Conservation (phyloP, 1,140 invertebrate genomes). For the Oryctes rhinoceros region DNA sequence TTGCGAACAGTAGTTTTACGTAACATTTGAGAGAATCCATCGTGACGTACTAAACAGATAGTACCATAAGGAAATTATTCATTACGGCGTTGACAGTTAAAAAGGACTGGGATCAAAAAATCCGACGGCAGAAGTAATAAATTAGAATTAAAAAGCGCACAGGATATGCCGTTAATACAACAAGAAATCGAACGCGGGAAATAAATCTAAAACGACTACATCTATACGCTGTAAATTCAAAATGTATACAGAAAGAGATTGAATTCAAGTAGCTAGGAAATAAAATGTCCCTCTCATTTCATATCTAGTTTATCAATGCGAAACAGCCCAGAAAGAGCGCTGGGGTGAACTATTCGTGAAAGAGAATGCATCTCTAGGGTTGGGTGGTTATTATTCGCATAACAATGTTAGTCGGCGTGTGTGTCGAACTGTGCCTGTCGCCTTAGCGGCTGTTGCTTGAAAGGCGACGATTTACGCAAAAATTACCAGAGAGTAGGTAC, state of each 20-base stretch:
- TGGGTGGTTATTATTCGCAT: constrained; percentile 9
- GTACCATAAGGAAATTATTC: background rate
- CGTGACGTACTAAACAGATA: background rate
- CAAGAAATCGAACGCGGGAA: background rate
- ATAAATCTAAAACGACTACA: background rate
- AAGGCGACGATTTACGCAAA: constrained; percentile 9
- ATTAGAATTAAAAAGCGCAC: background rate
- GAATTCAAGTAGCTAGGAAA: background rate
- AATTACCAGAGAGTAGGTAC: constrained; percentile 1
- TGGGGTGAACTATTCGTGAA: background rate
- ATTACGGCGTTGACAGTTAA: background rate
- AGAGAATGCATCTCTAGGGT: constrained; percentile 13
- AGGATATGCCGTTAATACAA: background rate
- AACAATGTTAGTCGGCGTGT: background rate
- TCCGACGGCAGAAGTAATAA: background rate
- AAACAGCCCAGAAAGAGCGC: background rate
- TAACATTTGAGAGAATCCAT: no score
- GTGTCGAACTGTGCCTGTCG: background rate
- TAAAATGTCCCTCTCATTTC: background rate
- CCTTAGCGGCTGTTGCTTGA: background rate
- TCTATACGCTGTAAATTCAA: background rate
- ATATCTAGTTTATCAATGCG: background rate
- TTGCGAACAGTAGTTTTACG: no score
- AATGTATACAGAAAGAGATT: constrained; percentile 5
- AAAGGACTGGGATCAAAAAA: background rate